Base-by-base conservation (phyloP, 2,113 vertebrate genomes). In the Cololabis saira region DNA sequence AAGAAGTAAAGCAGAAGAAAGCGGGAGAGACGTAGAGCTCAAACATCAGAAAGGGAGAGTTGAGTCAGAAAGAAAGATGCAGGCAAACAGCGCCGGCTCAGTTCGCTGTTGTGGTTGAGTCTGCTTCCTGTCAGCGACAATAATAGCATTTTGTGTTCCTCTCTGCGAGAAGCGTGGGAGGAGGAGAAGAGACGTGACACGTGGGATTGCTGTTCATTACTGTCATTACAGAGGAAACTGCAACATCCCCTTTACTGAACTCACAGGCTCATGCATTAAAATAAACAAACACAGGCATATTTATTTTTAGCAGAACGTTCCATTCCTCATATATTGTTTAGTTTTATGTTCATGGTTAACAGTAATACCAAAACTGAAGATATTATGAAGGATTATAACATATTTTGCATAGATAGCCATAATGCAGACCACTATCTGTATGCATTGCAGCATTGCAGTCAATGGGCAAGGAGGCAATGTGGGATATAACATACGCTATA, bases 121-220 rank as follows among this genome's bases (percentile, higher is more conserved):
- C 13, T 42, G 62, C 69, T 90, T 90, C 88, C 88, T 90, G 81
- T 71, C 49, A 70, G 56, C 1, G 82, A 82, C 80, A 85, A 90
- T 83, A 76, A 90, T 90, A 87, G 86, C 42, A 1, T 44, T 10
- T 17, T 62, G 66, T 74, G 75, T 85, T 85, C 72, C 78, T 80
- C 67, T 80, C 59, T 58, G 68, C 2, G 17, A 84, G 81, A 83
- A 80, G 71, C 74, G 88, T 83, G 82, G 86, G 88, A 77, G 75
- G 83, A 76, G 72, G 55, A 54, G 55, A 51, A 1, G 43, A 1
- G 47, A 48, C 16, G 61, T 62, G 45, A 81, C 76, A 70, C 45
- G 64, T 85, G 81, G 76, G 73, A 73, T 0, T 62, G 24, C 18
- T 10, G 51, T 58, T 48, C 51, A 21, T 51, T 62, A 53, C 74